A percentile compares a stretch with the other conserved stretches of the same genome.
Evolutionary conservation across 2,113 vertebrate species (phyloP).

Genomic region (Malurus melanocephalus): DNA sequence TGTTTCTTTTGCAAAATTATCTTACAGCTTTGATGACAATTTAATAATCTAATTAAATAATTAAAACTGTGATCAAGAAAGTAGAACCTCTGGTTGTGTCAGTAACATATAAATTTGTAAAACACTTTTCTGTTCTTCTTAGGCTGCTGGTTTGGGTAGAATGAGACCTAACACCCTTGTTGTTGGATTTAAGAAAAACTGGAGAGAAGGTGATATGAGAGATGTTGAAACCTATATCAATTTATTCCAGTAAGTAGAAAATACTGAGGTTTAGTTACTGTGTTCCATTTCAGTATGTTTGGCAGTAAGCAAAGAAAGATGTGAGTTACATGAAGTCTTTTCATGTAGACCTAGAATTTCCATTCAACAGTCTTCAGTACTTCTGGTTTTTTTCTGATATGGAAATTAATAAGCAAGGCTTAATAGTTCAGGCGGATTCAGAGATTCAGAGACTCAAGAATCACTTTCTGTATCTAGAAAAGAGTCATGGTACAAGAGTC

Average conservation of each 20-base stretch:
- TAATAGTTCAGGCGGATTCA: neutral
- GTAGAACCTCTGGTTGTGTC: neutral
- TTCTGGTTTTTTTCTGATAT: rapidly evolving
- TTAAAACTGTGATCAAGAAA: neutral
- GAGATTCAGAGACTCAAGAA: neutral
- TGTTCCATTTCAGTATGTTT: neutral
- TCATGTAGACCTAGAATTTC: neutral
- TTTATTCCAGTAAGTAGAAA: conserved; percentile 90
- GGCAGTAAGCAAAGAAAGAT: neutral
- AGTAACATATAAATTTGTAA: neutral
- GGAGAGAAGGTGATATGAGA: conserved; percentile 89
- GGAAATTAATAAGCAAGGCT: neutral
- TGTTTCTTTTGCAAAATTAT: neutral
- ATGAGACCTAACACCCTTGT: conserved; percentile 95
- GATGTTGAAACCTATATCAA: conserved; percentile 95
- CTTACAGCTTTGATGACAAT: neutral
- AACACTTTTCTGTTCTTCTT: neutral
- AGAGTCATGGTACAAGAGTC: neutral
- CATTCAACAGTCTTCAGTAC: neutral
- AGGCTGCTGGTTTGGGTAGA: conserved; percentile 94
- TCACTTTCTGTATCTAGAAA: neutral
- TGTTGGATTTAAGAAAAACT: conserved; percentile 95
- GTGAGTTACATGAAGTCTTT: neutral
- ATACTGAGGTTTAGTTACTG: rapidly evolving
- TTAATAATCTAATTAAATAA: too few species aligned